Percentiles rank a stretch among this genome's conserved stretches.
Evolutionary conservation across 1,140 invertebrate genomes (phyloP).

Genomic region (Archivesica marissinica): DNA sequence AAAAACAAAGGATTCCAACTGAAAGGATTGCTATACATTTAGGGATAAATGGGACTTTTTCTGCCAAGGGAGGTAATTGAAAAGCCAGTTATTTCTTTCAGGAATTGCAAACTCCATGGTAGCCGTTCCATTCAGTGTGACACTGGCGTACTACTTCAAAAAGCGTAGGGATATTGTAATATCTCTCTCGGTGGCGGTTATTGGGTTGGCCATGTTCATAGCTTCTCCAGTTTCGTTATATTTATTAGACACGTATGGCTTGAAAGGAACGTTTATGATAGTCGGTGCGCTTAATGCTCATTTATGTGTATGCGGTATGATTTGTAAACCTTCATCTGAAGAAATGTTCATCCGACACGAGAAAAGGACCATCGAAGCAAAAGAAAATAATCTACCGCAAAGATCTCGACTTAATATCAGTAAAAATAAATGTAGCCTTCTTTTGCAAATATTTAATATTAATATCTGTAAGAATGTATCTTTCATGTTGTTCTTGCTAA

Average conservation of each 20-base stretch:
- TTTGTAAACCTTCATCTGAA: constrained; percentile 32
- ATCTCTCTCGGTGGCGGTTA: constrained; percentile 24
- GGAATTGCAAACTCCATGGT: constrained; percentile 46
- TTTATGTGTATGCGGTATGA: constrained; percentile 16
- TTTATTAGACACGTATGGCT: constrained; percentile 32
- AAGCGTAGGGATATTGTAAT: constrained; percentile 48
- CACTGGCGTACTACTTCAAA: constrained; percentile 55
- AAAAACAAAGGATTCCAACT: too few species aligned
- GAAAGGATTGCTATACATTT: too few species aligned
- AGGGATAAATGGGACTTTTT: too few species aligned
- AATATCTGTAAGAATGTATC: background rate
- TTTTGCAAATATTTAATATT: background rate
- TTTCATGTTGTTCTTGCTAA: constrained; percentile 48
- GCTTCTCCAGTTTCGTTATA: constrained; percentile 43
- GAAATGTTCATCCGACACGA: constrained; percentile 5
- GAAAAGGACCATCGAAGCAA: background rate
- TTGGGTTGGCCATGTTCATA: constrained; percentile 51
- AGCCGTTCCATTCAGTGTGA: constrained; percentile 8
- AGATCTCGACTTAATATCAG: background rate
- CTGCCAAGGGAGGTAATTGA: too few species aligned
- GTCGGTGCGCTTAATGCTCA: constrained; percentile 26
- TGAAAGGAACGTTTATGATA: constrained; percentile 45
- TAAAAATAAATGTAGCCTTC: background rate
- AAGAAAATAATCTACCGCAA: background rate
- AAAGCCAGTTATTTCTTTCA: constrained; percentile 40